Evolutionary conservation across 2,797 vertebrate genomes (phyloP).

Genomic region (Aphelocoma californica): DNA sequence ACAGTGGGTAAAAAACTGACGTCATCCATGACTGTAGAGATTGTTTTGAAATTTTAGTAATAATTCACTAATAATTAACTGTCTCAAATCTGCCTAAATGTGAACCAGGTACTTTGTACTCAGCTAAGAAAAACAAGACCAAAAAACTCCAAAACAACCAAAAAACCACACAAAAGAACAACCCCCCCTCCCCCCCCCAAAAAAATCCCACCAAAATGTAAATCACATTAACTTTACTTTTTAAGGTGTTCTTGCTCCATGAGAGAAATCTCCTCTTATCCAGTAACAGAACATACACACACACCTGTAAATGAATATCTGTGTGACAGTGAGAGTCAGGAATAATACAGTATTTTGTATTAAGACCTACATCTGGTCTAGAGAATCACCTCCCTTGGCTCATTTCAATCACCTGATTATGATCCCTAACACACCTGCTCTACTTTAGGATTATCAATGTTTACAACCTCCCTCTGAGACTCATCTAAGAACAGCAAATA

Average conservation of each 20-base stretch:
- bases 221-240: background rate
- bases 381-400: background rate
- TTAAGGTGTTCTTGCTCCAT: background rate
- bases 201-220: background rate
- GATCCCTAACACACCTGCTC: background rate
- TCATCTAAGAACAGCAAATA: background rate
- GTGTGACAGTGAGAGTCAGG: background rate
- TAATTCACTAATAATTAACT: background rate
- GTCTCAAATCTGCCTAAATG: background rate
- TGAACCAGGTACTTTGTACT: background rate
- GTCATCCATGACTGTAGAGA: background rate
- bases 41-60: background rate
- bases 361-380: background rate
- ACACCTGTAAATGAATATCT: background rate
- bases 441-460: background rate
- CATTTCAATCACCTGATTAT: background rate
- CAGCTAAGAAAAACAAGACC: background rate
- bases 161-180: background rate
- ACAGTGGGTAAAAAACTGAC: background rate
- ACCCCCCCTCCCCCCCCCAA: accelerated
- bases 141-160: background rate
- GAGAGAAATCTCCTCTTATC: background rate
- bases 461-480: background rate
- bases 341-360: background rate
- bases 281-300: background rate